Base-by-base conservation (phyloP, 2,113 vertebrate genomes). In the Pardalotus punctatus region DNA sequence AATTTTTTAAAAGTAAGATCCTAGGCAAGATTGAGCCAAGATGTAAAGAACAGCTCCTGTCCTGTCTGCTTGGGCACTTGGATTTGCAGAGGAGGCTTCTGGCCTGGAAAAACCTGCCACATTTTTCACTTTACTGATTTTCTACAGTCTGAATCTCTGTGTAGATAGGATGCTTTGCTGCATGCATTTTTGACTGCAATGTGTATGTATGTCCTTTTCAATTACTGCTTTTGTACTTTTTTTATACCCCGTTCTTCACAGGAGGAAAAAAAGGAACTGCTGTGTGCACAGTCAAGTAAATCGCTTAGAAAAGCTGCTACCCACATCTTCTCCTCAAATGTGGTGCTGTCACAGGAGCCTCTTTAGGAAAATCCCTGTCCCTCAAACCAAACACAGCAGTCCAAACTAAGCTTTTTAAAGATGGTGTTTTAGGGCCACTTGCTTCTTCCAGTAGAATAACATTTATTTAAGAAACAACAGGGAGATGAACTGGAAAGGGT, bases 121-220 rank as follows among this genome's bases (percentile, higher is more conserved):
- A 36, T 86, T 93, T 96, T 95, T 88, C 57, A 91, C 60, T 83
- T 78, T 27, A 87, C 24, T 92, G 58, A 76, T 62, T 95, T 91
- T 91, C 79, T 69, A 76, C 3, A 20, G 43, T 40, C 35, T 90
- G 64, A 67, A 64, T 74, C 50, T 83, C 56, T 76, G 31, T 12
- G 33, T n/a, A 73, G 48, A 92, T 23, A 82, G 2, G 10, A 92
- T 77, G 61, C 19, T 72, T 66, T 8, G 2, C 23, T 71, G 64
- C 20, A 42, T 19, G n/a, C 58, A 78, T 71, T 95, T 95, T 66
- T 77, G 25, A 91, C 53, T 91, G 60, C 42, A 81, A 33, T 15
- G 15, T 74, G 38, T 72, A 42, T 74, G 36, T 38, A 76, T 61
- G 36, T 38, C 56, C 76, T 64, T 88, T 81, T 79, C 69, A 92